These are phyloP conservation scores for Phorcus lineatus DNA, from an alignment of 2,888 invertebrate genomes.

Conservation along the genomic window DNA sequence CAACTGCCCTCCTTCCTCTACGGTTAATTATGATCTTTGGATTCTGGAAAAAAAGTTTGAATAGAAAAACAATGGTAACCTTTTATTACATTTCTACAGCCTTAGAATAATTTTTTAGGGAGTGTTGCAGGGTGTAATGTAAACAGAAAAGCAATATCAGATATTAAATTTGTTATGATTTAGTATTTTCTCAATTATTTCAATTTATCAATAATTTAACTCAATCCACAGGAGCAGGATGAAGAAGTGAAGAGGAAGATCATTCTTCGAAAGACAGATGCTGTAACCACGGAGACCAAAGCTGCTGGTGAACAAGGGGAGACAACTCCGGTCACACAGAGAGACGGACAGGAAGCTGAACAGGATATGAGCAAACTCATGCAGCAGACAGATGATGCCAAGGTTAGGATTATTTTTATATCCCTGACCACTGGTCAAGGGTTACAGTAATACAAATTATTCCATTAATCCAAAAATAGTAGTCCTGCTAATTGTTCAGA, in stretches of 20 bases:
- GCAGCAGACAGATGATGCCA: constrained; percentile 73
- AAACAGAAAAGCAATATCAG: no score
- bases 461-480: no score
- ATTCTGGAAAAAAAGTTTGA: no score
- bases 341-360: constrained; percentile 44
- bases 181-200: background rate
- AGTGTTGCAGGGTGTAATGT: no score
- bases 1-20: no score
- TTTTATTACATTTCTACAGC: no score
- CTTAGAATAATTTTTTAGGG: no score
- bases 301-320: constrained; percentile 28
- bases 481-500: no score
- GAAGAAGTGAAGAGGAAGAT: constrained; percentile 54
- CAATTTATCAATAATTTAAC: background rate
- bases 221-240: constrained; percentile 51
- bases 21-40: no score
- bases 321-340: constrained; percentile 26
- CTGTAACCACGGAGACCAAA: constrained; percentile 40
- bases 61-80: no score
- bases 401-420: constrained; percentile 49
- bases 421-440: background rate
- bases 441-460: no score
- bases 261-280: constrained; percentile 35
- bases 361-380: constrained; percentile 62
- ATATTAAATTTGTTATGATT: background rate